Evolutionary conservation across 1,140 invertebrate species (phyloP).

Genomic region (Papilio xuthus): DNA sequence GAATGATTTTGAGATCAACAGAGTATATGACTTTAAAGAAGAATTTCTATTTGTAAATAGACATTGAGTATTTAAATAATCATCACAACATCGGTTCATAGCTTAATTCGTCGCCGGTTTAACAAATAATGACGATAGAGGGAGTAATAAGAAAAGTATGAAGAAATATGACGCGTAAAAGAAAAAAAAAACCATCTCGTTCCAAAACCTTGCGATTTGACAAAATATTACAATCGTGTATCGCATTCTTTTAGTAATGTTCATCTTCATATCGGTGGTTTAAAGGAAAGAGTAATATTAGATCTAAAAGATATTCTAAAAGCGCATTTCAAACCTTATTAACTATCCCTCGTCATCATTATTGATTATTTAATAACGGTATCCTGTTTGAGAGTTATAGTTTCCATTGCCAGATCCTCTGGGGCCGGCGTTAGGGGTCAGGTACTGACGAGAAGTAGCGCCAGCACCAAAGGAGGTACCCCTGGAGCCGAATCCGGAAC

Average conservation of each 20-base stretch:
- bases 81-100: constrained; percentile 63
- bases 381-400: constrained; percentile 74
- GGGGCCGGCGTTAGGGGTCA: constrained; percentile 68
- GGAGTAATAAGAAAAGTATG: constrained; percentile 37
- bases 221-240: not conserved
- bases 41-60: constrained; percentile 39
- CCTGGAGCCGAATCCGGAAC: constrained; percentile 43
- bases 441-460: constrained; percentile 70
- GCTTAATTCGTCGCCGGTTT: constrained; percentile 52
- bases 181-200: constrained; percentile 31
- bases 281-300: constrained; percentile 24
- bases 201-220: not conserved
- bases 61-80: constrained; percentile 40
- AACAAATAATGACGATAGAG: constrained; percentile 43
- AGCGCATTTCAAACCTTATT: constrained; percentile 39
- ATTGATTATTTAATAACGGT: constrained; percentile 62
- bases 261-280: constrained; percentile 26
- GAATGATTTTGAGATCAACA: constrained; percentile 36
- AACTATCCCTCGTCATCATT: constrained; percentile 41
- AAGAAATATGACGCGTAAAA: constrained; percentile 44
- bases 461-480: constrained; percentile 46
- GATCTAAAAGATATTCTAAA: constrained; percentile 27
- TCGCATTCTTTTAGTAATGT: not conserved
- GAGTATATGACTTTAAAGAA: constrained; percentile 29
- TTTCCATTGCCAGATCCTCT: constrained; percentile 70